phyloP scores from a whole-genome alignment of 2,113 vertebrate genomes.

The Stegostoma tigrinum region DNA sequence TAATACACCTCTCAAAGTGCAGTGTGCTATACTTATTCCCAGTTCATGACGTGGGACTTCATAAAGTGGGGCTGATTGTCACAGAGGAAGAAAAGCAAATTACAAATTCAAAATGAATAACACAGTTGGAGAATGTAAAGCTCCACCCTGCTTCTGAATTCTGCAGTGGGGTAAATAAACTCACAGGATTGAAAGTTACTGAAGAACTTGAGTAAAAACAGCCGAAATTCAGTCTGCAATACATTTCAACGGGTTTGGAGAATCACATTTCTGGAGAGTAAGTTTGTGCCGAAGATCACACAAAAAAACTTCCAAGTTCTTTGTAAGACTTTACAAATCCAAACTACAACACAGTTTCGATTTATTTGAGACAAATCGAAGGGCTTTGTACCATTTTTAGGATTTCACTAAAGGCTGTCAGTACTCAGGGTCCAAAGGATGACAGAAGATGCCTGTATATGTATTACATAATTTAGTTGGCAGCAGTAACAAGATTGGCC shows the following conservation, averaged over 20 bases:
- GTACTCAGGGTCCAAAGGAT: too few relatives aligned
- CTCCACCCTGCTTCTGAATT: not conserved
- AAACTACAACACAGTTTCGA: too few relatives aligned
- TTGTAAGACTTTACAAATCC: not conserved
- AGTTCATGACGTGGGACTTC: not conserved
- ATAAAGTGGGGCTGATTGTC: not conserved
- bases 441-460: too few relatives aligned
- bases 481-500: not conserved
- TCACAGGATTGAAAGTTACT: not conserved
- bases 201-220: not conserved
- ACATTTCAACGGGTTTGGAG: not conserved
- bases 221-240: not conserved
- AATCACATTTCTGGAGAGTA: not conserved
- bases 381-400: too few relatives aligned
- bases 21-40: not conserved
- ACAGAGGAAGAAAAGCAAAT: not conserved
- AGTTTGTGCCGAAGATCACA: not conserved
- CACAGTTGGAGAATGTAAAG: not conserved
- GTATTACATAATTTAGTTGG: too few relatives aligned
- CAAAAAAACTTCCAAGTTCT: not conserved
- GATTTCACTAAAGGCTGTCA: too few relatives aligned
- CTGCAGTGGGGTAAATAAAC: not conserved
- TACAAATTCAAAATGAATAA: not conserved
- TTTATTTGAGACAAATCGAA: too few relatives aligned
- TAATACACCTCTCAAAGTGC: too few relatives aligned